Evolutionary conservation across 64 coral and sea anemone genomes (phyloP).

Genomic region (Stichodactyla helianthus): DNA sequence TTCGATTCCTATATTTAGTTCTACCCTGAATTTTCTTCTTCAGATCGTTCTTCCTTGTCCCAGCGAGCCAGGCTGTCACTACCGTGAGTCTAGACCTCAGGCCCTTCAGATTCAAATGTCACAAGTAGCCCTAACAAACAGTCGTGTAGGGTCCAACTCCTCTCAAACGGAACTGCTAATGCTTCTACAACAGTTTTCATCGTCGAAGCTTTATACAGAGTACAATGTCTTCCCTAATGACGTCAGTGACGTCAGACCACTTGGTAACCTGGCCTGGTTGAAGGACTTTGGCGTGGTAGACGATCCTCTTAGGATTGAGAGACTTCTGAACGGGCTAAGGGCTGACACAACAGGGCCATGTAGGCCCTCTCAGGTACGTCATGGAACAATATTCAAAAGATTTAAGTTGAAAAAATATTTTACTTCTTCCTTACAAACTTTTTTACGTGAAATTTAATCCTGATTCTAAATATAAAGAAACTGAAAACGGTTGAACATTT

Average conservation of each 20-base stretch:
- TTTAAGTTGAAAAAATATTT: too few relatives aligned
- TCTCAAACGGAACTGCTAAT: constrained; percentile 89
- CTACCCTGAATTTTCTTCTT: not conserved
- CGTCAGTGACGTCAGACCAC: constrained; percentile 48
- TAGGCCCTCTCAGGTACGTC: constrained; percentile 65
- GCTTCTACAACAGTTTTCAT: constrained; percentile 63
- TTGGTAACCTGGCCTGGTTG: constrained; percentile 81
- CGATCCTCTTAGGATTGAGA: constrained; percentile 42
- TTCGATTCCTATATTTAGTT: too few relatives aligned
- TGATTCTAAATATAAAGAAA: too few relatives aligned
- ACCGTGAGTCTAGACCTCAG: constrained; percentile 85
- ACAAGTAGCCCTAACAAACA: constrained; percentile 77
- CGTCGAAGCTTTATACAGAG: constrained; percentile 53
- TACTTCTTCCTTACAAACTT: too few relatives aligned
- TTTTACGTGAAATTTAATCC: too few relatives aligned
- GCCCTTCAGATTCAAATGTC: constrained; percentile 88
- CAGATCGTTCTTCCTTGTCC: constrained; percentile 83
- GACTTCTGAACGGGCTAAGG: constrained; percentile 35
- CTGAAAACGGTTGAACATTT: too few relatives aligned
- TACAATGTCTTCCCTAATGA: constrained; percentile 57
- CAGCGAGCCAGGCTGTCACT: constrained; percentile 56
- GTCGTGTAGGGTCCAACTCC: constrained; percentile 68
- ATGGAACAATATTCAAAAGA: not conserved
- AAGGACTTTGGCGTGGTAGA: constrained; percentile 75
- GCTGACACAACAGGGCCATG: constrained; percentile 22